A percentile compares a stretch with the other conserved stretches of the same genome.
phyloP scores from a whole-genome alignment of 2,113 vertebrate species.

The Pluvianellus socialis region DNA sequence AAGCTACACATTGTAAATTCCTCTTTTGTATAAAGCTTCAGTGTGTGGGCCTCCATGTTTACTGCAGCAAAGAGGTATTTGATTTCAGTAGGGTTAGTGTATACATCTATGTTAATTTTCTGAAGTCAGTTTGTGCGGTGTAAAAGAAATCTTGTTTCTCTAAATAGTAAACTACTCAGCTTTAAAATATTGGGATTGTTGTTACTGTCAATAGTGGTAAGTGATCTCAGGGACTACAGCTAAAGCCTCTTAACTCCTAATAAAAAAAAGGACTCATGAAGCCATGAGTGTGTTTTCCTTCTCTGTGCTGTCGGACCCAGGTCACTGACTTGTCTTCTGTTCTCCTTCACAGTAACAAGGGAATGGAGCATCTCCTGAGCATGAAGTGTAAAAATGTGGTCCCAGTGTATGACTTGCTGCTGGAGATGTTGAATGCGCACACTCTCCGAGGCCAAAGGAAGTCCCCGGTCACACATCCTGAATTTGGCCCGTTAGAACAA shows the following conservation, averaged over 20 bases:
- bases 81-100: fast-evolving
- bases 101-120: neutral
- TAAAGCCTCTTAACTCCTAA: neutral
- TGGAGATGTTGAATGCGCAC: constrained; percentile 97
- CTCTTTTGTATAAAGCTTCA: neutral
- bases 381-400: constrained; percentile 98
- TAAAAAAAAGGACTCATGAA: neutral
- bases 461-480: constrained; percentile 40
- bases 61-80: neutral
- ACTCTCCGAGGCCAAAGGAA: constrained; percentile 76
- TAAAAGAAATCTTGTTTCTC: neutral
- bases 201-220: neutral
- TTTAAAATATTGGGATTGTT: neutral
- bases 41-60: fast-evolving
- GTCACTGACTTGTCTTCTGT: neutral
- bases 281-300: fast-evolving
- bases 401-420: constrained; percentile 89
- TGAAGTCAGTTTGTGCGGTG: neutral
- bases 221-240: neutral
- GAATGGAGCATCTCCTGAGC: constrained; percentile 93
- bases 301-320: neutral
- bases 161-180: neutral
- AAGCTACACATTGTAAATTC: neutral
- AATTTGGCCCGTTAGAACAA: constrained; percentile 23
- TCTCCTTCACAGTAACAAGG: constrained; percentile 87